These are phyloP conservation scores for Galagoides demidoff DNA, from an alignment of 2,797 vertebrate genomes.

Conservation along the genomic window DNA sequence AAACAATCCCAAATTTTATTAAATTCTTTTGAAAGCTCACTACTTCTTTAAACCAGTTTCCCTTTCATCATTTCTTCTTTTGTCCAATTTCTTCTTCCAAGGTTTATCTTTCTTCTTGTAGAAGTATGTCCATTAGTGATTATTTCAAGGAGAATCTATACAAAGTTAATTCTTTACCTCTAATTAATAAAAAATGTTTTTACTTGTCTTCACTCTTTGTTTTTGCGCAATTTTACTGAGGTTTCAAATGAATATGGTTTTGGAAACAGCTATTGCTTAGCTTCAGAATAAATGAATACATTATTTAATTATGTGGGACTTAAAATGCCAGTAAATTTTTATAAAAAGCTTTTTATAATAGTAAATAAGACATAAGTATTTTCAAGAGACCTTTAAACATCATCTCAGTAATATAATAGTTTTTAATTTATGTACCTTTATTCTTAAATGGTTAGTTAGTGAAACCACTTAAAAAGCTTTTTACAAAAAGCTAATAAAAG, in stretches of 20 bases:
- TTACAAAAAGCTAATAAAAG: constrained; percentile 38
- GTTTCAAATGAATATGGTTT: background rate
- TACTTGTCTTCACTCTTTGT: background rate
- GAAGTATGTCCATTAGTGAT: background rate
- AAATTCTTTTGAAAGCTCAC: background rate
- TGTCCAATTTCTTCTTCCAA: background rate
- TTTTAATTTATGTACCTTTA: constrained; percentile 41
- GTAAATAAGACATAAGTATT: constrained; percentile 1
- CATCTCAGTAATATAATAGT: background rate
- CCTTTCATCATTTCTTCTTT: background rate
- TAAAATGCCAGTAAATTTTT: background rate
- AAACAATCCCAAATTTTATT: background rate
- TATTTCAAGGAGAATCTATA: constrained; percentile 21
- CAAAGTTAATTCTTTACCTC: background rate
- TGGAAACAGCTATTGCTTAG: background rate
- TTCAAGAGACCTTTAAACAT: constrained; percentile 17
- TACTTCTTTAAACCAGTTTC: background rate
- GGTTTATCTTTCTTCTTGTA: background rate
- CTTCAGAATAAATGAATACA: constrained; percentile 12
- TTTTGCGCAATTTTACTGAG: constrained; percentile 6
- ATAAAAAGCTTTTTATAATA: constrained; percentile 16
- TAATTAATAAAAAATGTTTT: constrained; percentile 21
- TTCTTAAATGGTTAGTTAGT: background rate
- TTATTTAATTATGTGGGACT: constrained; percentile 46
- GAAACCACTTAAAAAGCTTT: constrained; percentile 46